Evolutionary conservation across 2,797 vertebrate genomes (phyloP), one percentile per base, ranked within the genome.

Genomic region (Poeciliopsis infans): DNA sequence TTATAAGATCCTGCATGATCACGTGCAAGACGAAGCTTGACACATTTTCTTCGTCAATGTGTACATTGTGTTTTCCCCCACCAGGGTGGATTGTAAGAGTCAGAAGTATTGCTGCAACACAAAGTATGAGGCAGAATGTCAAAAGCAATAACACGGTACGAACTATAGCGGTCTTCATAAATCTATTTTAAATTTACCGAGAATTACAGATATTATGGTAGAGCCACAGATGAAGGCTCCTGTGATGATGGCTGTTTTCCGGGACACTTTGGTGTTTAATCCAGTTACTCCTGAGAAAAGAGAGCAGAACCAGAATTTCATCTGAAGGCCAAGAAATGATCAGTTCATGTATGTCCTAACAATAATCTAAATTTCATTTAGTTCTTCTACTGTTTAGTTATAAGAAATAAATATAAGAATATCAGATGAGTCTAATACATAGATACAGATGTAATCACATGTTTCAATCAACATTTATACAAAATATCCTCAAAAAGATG

Each of bases 81-180:
- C 47, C 47, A 49, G 79, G 81, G n/a, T 70, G 2, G 12, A 81
- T 12, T 1, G 5, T 0, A 7, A 69, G 0, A 0, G 36, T 69
- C 76, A 81, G 13, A 11, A 66, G 7, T 5, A 86, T n/a, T 23
- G 73, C 84, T 83, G 2, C 23, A 69, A 61, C 43, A 73, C 47
- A 80, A 5, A 57, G 51, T n/a, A 11, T n/a, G 41, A 43, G 31
- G 53, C 11, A 46, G 55, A 4, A 66, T 39, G 23, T 51, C 31
- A 49, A 23, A 66, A 51, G 18, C 47, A 51, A 68, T 36, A 68
- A 66, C 74, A 61, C 13, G 46, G 61, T 13, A 13, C 53, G 43
- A 25, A 10, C 49, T 23, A 23, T 53, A 25, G 25, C 25, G 0
- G 25, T 43, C 36, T 41, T 45, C 23, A n/a, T 41, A 47, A 31